phyloP scores from a whole-genome alignment of 2,113 vertebrate genomes.

The Balaeniceps rex region DNA sequence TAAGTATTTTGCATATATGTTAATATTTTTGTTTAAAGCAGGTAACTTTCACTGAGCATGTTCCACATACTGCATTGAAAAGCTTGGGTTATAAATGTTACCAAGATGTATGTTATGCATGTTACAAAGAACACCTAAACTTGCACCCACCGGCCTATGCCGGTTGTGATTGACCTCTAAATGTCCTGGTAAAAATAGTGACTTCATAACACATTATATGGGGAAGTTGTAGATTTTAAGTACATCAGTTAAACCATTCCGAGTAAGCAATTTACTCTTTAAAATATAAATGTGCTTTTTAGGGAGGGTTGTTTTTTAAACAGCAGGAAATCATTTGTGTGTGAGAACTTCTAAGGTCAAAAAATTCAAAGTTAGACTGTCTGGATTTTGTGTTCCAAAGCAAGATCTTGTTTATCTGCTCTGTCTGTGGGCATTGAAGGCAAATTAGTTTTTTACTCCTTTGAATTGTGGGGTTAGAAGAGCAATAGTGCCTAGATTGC shows the following conservation, averaged over 20 bases:
- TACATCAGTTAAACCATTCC: neutral
- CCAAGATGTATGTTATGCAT: fast-evolving
- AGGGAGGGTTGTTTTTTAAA: neutral
- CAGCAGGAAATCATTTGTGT: neutral
- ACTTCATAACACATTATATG: fast-evolving
- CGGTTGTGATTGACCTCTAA: neutral
- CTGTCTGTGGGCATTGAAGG: neutral
- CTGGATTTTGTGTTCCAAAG: neutral
- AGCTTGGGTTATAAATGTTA: neutral
- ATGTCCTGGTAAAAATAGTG: neutral
- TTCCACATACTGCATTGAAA: neutral
- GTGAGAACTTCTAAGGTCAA: neutral
- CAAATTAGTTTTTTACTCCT: neutral
- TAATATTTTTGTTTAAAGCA: neutral
- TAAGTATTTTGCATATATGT: neutral
- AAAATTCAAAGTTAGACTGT: neutral
- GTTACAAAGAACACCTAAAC: neutral
- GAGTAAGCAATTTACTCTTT: neutral
- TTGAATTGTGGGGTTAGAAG: neutral
- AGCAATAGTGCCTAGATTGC: neutral
- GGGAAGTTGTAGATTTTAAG: neutral
- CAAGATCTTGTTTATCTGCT: neutral
- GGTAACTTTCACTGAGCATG: fast-evolving
- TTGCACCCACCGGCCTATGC: neutral
- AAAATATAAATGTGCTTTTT: neutral